phyloP scores from a whole-genome alignment of 2,888 invertebrate genomes.

The Leucophenga maculata region DNA sequence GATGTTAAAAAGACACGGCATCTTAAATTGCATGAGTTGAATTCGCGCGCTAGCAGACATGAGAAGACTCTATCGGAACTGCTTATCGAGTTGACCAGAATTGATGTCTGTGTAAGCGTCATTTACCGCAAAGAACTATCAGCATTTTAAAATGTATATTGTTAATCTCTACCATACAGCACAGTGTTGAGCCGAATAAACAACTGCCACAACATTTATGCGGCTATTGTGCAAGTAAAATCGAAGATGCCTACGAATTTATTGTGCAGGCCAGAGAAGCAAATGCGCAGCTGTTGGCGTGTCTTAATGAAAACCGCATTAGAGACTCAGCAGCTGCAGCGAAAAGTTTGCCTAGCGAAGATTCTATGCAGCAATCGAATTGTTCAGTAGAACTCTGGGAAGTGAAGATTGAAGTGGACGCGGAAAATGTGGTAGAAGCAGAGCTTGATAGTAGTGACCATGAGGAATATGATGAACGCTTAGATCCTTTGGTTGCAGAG shows the following conservation, averaged over 20 bases:
- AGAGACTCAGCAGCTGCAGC: neutral
- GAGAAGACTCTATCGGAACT: neutral
- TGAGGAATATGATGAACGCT: no score
- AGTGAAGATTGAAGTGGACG: neutral
- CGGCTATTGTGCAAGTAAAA: neutral
- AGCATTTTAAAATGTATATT: no score
- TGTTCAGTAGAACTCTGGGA: neutral
- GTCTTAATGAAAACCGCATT: neutral
- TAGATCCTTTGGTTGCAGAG: no score
- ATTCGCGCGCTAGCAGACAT: neutral
- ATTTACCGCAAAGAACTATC: neutral
- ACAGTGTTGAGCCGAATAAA: neutral
- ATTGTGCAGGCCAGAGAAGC: neutral
- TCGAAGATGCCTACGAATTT: neutral
- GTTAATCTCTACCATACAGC: neutral
- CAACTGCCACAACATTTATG: neutral
- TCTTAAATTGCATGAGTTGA: neutral
- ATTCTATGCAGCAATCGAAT: no score
- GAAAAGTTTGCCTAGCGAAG: no score
- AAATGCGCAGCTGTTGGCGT: neutral
- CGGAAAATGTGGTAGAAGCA: neutral
- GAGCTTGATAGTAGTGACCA: no score
- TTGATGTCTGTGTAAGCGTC: neutral
- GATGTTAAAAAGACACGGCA: neutral
- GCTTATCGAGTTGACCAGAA: neutral